Evolutionary conservation across 2,888 invertebrate genomes (phyloP).

Genomic region (Melipona beecheii): DNA sequence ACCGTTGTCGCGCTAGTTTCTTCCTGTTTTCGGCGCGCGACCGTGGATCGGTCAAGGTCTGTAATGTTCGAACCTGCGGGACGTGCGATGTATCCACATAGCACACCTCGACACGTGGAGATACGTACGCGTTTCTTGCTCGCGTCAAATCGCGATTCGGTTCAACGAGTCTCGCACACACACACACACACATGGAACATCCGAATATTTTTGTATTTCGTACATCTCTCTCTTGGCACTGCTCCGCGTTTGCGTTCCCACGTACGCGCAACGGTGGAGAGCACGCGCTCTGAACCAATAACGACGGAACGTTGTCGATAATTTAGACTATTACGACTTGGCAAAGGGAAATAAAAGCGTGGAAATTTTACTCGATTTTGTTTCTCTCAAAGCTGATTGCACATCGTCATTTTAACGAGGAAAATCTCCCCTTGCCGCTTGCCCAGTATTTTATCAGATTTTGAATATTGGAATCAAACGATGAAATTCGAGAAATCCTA

Average conservation of each 20-base stretch:
- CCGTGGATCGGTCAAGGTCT: background rate
- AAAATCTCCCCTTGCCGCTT: too few species aligned
- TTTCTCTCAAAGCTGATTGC: too few species aligned
- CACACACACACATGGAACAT: background rate
- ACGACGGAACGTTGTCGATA: too few species aligned
- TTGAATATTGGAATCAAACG: too few species aligned
- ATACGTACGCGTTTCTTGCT: background rate
- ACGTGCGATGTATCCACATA: background rate
- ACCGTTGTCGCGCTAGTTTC: background rate
- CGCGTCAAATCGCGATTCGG: background rate
- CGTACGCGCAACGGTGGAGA: too few species aligned
- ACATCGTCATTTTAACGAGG: too few species aligned
- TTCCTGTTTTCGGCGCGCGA: background rate
- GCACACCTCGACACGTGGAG: background rate
- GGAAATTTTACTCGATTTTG: too few species aligned
- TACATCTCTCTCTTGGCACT: background rate
- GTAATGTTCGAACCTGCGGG: background rate
- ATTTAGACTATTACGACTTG: too few species aligned
- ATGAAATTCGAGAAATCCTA: too few species aligned
- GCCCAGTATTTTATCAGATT: too few species aligned
- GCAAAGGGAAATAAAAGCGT: too few species aligned
- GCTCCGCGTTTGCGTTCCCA: background rate
- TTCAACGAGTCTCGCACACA: background rate
- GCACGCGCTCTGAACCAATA: background rate
- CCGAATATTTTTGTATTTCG: conserved; percentile 22